A percentile compares a stretch with the other conserved stretches of the same genome.
Conservation (phyloP, 2,113 vertebrate species). For the Anhinga rufa region DNA sequence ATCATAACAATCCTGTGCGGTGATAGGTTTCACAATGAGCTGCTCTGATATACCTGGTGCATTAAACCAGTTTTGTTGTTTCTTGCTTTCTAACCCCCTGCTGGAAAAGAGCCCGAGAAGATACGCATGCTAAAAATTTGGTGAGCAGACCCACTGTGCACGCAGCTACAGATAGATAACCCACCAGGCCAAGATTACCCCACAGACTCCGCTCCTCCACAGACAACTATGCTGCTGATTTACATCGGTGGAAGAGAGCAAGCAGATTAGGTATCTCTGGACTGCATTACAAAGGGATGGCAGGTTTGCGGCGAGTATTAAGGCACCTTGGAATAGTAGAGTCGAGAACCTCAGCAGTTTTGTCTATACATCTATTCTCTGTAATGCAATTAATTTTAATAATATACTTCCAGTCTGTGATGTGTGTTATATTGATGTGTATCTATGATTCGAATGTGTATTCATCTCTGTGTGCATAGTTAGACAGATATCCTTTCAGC, state of each 20-base stretch:
- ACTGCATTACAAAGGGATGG: neutral
- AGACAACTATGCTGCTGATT: neutral
- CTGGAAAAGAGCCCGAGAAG: neutral
- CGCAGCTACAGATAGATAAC: neutral
- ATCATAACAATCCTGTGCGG: neutral
- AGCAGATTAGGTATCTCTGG: neutral
- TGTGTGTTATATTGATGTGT: neutral
- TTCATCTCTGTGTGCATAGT: neutral
- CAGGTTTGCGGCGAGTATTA: neutral
- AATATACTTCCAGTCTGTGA: neutral
- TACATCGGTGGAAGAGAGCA: neutral
- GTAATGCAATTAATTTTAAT: conserved; percentile 1
- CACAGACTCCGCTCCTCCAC: neutral
- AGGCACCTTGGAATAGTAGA: neutral
- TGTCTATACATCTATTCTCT: neutral
- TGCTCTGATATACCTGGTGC: neutral
- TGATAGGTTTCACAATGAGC: conserved; percentile 40
- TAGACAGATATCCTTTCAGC: neutral
- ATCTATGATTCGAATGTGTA: neutral
- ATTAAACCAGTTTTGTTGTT: neutral
- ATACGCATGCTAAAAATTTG: fast-evolving
- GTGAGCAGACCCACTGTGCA: neutral
- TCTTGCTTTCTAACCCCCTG: neutral
- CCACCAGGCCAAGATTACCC: neutral
- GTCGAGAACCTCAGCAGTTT: neutral